Evolutionary conservation across 2,888 invertebrate species (phyloP).

Genomic region (Mycogona germanica): DNA sequence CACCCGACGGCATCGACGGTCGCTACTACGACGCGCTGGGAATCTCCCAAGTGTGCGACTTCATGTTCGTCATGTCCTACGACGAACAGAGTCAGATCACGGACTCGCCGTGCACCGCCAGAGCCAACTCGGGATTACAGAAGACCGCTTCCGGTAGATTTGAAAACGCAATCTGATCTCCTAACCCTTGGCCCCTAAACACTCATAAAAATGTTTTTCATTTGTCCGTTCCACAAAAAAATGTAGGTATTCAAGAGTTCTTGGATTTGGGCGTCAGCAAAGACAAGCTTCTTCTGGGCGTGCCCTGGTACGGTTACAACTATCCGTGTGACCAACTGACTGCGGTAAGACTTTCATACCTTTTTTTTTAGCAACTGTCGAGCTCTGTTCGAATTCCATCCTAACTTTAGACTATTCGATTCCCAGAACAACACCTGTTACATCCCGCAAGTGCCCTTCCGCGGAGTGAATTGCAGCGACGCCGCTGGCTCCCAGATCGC

Average conservation of each 20-base stretch:
- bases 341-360: conserved; percentile 15
- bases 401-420: neutral
- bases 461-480: conserved; percentile 35
- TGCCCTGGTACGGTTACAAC: conserved; percentile 37
- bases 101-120: conserved; percentile 21
- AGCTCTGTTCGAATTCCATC: neutral
- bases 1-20: conserved; percentile 32
- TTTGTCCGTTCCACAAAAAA: neutral
- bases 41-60: conserved; percentile 31
- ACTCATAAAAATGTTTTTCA: neutral
- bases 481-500: conserved; percentile 31
- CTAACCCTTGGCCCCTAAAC: neutral
- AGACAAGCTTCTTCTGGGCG: conserved; percentile 32
- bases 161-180: neutral
- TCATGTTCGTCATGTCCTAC: conserved; percentile 36
- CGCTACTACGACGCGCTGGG: conserved; percentile 34
- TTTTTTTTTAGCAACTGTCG: conserved; percentile 1
- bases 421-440: conserved; percentile 28
- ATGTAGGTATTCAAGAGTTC: conserved; percentile 29
- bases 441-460: conserved; percentile 32
- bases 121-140: conserved; percentile 11
- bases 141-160: neutral
- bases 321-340: conserved; percentile 30
- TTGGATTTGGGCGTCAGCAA: conserved; percentile 28
- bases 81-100: conserved; percentile 35